Evolutionary conservation across 2,113 vertebrate species (phyloP), one percentile per base, ranked within the genome.

Genomic region (Puntigrus tetrazona): DNA sequence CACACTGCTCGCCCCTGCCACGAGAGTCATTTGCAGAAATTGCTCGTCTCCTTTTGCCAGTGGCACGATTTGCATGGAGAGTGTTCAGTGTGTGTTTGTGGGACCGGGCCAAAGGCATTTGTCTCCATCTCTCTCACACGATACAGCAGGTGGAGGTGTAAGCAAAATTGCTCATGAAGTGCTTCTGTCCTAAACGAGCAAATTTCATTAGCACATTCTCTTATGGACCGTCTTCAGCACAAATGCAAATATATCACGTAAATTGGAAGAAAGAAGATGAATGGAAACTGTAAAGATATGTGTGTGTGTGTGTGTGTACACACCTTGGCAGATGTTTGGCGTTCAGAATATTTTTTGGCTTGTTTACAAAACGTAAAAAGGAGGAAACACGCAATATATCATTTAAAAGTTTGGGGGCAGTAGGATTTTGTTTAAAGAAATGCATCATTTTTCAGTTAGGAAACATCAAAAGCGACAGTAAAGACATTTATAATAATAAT

Each of bases 91-190:
- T 65, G 73, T 10, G 55, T 55, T 31, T 13, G 8, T 81, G 84
- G 84, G 29, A 47, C 7, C 3, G 5, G 50, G 76, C 86, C 86
- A 87, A 34, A 78, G 13, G 34, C 69, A 77, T 85, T 82, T 85
- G 78, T 87, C 78, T 87, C 34, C 69, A 84, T 87, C 34, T 81
- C 45, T 41, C 69, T 75, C 59, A 67, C 25, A 77, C 67, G 59
- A 55, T 50, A 79, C 29, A 69, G n/a, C 55, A 78, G 31, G 76
- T 80, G 67, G 81, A 52, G 55, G 65, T 41, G 70, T 63, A 74
- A 57, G 67, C 76, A 50, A 69, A 69, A 84, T 55, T 75, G 74
- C 45, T 69, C 74, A 38, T 52, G 34, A 84, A 78, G 75, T 41
- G 83, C 45, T 13, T 84, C 18, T 69, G 43, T 76, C 52, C 74